Evolutionary conservation across 2,113 vertebrate genomes (phyloP).

Genomic region (Chroicocephalus ridibundus): DNA sequence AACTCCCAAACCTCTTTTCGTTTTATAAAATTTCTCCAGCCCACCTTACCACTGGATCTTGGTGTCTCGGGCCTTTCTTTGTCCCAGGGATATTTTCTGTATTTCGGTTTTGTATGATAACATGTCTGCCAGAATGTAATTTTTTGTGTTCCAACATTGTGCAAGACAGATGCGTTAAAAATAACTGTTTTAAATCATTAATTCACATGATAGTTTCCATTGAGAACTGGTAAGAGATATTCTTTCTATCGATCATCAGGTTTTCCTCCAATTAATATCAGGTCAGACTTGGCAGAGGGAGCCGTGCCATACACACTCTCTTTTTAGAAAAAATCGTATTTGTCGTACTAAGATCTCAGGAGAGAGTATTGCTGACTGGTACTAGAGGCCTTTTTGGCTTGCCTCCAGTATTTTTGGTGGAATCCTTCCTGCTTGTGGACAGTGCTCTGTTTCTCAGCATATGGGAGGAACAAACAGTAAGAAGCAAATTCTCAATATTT

Average conservation of each 20-base stretch:
- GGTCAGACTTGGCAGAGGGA: not conserved
- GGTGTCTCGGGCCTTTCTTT: not conserved
- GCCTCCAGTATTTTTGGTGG: not conserved
- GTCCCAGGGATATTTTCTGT: not conserved
- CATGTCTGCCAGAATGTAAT: not conserved
- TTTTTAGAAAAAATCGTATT: not conserved
- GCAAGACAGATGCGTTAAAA: not conserved
- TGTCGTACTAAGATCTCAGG: not conserved
- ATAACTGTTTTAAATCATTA: not conserved
- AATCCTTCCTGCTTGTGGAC: not conserved
- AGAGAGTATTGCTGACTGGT: not conserved
- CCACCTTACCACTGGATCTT: not conserved
- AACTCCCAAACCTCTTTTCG: not conserved
- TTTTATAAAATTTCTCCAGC: not conserved
- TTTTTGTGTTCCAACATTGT: not conserved
- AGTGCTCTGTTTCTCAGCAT: not conserved
- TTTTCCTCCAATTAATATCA: not conserved
- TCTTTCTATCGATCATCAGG: not conserved
- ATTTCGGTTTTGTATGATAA: not conserved
- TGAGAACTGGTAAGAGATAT: not conserved
- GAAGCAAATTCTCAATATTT: not conserved
- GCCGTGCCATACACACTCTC: not conserved
- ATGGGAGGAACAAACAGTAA: not conserved
- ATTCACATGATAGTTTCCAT: not conserved
- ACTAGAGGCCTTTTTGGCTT: not conserved